Evolutionary conservation across 2,113 vertebrate species (phyloP), one percentile per base, ranked within the genome.

Genomic region (Mormyrus iriodes): DNA sequence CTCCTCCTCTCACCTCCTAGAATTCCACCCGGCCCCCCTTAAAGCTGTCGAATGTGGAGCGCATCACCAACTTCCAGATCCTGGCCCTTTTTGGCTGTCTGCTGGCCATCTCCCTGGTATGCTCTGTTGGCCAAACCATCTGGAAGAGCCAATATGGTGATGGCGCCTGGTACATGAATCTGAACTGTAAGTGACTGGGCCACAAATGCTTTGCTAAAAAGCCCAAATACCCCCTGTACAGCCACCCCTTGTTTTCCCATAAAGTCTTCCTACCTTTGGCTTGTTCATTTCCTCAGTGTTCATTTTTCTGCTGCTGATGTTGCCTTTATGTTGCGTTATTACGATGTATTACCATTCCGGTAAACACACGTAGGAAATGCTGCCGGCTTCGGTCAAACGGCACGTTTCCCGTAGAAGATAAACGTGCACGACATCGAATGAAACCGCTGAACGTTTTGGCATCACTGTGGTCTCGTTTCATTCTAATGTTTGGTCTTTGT

Each of bases 11-110:
- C 58, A 93, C 91, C 88, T 89, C 93, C 88, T 94, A 99, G 98
- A 99, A 99, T 93, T 99, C 98, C 88, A 99, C 98, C 90, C 97
- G 96, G 46, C 98, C 98, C 48, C 98, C 98, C 82, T 95, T 99
- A 93, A 99, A 99, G 93, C 96, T 99, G 90, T 99, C 98, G 91
- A 99, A 99, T 19, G 98, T 99, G 92, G 98, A 99, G 93, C 96
- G 97, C 44, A 99, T 99, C 94, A 99, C 98, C 0, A 99, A 99
- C 95, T 96, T 99, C 90, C 98, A 99, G 92, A 99, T 99, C 94
- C 94, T 99, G 44, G 97, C 99, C 93, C 94, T 99, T 91, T 99
- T 99, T 91, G 97, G 98, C 94, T 99, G 98, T 92, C 96, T 99
- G 92, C 96, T 99, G 93, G 97, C 97, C 92, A 99, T 99, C 94